Base-by-base conservation (phyloP, 2,888 invertebrate species). In the Brenthis daphne region DNA sequence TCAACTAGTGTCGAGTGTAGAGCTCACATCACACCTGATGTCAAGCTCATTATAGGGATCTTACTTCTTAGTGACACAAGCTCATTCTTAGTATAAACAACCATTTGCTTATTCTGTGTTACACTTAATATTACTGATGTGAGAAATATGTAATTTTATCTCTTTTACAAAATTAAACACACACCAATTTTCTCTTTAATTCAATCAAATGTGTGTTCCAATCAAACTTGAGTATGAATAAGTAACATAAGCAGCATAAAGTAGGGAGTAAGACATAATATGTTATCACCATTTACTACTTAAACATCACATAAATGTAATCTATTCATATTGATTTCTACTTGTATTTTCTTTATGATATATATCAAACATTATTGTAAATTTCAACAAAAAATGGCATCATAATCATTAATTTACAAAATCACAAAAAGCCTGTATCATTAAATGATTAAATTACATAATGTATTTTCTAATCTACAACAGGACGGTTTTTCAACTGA, bases 401-500 rank as follows among this genome's bases (percentile, higher is more conserved):
- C 33, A 65, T 65, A 57, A 43, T 50, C 37, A 53, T 58, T 20
- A 47, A 48, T 29, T 65, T 65, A 61, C 57, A 57, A 71, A 50
- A 67, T 74, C 71, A 68, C 65, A 71, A 68, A 57, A 65, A 68
- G 72, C 63, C 67, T 73, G 69, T 73, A 70, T 74, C 60, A 67
- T 68, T 74, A 65, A 74, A 71, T 56, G 57, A 74, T 68, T 73
- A 73, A 72, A 69, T 71, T 78, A 77, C 76, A 53, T 69, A 64
- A 77, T 68, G 74, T 80, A 79, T 77, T 74, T 69, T 74, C 73
- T 79, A 82, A 84, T 80, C 84, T 84, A 88, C 80, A 82, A 81
- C 83, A 87, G 90, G 90, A 91, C 90, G 90, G 90, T 86, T 87
- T 80, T 78, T 83, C 77, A 79, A 83, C 79, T 79, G 76, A 80